Evolutionary conservation across 2,113 vertebrate genomes (phyloP), one percentile per base, ranked within the genome.

Genomic region (Hypomesus transpacificus): DNA sequence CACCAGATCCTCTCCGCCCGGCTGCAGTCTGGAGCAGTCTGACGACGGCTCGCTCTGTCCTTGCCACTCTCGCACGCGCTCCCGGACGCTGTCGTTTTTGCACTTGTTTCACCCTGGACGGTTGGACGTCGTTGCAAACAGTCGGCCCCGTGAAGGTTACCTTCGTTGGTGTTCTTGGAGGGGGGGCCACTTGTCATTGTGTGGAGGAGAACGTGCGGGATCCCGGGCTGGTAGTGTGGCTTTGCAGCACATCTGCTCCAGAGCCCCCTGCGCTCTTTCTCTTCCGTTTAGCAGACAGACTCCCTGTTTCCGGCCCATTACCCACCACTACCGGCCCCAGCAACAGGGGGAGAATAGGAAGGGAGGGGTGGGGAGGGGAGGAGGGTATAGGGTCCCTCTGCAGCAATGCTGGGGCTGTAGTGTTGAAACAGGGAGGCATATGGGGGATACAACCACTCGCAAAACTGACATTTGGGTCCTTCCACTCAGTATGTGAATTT

Each of bases 291-390:
- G 59, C 65, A 77, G 68, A 81, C 82, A 84, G 74, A 81, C 76
- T 83, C 62, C 52, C 46, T 20, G 14, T 86, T 88, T 88, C 84
- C 69, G 82, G 73, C 70, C 76, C 80, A 84, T 86, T 87, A 86
- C 71, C 69, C 53, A 60, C 75, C 76, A 85, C 86, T 85, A 87
- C 74, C 39, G 17, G 77, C 60, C 73, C 28, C 22, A 21, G 63
- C 13, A 18, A 62, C 60, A 62, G 24, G 60, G 54, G 14, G 56
- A 73, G 53, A 14, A 66, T 54, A 34, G 72, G 61, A 34, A 5
- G 62, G 54, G 26, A 26, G 28, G 61, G 6, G 1, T 26, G 57
- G 21, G 14, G 21, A 59, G 31, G 4, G 14, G 21, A 21, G 56
- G 13, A 21, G 20, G 9, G n/a, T 9, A 13, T n/a, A 13, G n/a